phyloP scores from a whole-genome alignment of 1,140 invertebrate genomes.

The Delia radicum region DNA sequence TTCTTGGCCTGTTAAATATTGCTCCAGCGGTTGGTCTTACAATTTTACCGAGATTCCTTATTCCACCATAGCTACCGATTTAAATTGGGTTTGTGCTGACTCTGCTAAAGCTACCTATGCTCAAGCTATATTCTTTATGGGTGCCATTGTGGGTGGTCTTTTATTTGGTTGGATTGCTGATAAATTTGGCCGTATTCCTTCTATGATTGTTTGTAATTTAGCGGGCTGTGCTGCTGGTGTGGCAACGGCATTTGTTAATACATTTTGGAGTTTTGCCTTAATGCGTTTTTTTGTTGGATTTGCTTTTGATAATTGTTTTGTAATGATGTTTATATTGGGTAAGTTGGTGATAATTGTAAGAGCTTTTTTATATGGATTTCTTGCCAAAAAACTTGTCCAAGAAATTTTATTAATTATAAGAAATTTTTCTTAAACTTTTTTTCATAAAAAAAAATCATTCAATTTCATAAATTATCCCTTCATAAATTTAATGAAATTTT shows the following conservation, averaged over 20 bases:
- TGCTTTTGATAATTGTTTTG: conserved; percentile 88
- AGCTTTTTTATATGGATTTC: no score
- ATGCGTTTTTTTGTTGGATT: conserved; percentile 83
- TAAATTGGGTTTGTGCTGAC: conserved; percentile 83
- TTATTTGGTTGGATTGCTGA: conserved; percentile 86
- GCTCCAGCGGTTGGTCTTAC: conserved; percentile 73
- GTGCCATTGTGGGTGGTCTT: conserved; percentile 80
- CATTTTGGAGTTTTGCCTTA: conserved; percentile 75
- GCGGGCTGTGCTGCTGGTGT: conserved; percentile 75
- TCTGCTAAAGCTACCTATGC: conserved; percentile 71
- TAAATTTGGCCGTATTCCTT: conserved; percentile 78
- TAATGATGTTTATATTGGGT: conserved; percentile 94
- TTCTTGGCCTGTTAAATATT: conserved; percentile 65
- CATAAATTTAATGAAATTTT: no score
- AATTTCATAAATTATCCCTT: no score
- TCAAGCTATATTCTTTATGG: conserved; percentile 82
- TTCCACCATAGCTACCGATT: conserved; percentile 74
- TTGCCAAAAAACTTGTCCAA: no score
- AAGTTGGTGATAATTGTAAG: conserved; percentile 47
- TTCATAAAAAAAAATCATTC: no score
- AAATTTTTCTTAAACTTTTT: no score
- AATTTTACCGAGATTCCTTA: conserved; percentile 75
- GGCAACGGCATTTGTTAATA: conserved; percentile 68
- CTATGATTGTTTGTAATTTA: conserved; percentile 77
- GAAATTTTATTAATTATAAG: no score